Evolutionary conservation across 1,140 invertebrate species (phyloP), one percentile per base, ranked within the genome.

Genomic region (Bilobella aurantiaca): DNA sequence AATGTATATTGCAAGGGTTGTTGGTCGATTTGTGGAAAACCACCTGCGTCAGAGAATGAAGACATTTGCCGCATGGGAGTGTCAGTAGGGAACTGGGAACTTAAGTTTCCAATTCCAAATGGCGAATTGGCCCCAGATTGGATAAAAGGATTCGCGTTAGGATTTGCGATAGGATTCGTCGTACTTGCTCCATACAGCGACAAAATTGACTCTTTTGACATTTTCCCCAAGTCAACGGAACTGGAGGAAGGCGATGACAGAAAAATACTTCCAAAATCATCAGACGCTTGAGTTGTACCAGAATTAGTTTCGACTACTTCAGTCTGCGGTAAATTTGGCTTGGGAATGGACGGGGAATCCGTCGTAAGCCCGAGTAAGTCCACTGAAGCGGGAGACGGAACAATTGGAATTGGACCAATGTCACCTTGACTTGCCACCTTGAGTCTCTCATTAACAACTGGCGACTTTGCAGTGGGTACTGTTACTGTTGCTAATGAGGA

Each of bases 121-220:
- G n/a, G n/a, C n/a, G n/a, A n/a, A 42, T 42, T 42, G 8, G 8
- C 37, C n/a, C 8, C 49, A 18, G 34, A 42, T 23, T 53, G 5
- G 49, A 18, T 53, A 23, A 23, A 53, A 23, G 21, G 23, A 42
- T 42, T n/a, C n/a, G 49, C 14, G 25, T 53, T 53, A 23, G 23
- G 5, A 53, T 53, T 53, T 8, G 21, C 5, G 12, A 23, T 53
- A 5, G 49, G 25, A 16, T 12, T 12, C 3, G 8, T 8, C 23
- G 49, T 5, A 23, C 34, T 18, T 21, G 25, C 21, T 8, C 65
- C 69, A 77, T 94, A 96, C 31, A 96, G 77, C 3, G 92, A 91
- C 75, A 96, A 79, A 78, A 96, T 96, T 75, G 91, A 95, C 74
- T 95, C 91, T 78, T 93, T 96, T 28, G 90, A 92, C 77, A 95